Percentiles rank a stretch among this genome's conserved stretches.
Conservation (phyloP, 2,888 invertebrate genomes). For the Branchellion lobata region DNA sequence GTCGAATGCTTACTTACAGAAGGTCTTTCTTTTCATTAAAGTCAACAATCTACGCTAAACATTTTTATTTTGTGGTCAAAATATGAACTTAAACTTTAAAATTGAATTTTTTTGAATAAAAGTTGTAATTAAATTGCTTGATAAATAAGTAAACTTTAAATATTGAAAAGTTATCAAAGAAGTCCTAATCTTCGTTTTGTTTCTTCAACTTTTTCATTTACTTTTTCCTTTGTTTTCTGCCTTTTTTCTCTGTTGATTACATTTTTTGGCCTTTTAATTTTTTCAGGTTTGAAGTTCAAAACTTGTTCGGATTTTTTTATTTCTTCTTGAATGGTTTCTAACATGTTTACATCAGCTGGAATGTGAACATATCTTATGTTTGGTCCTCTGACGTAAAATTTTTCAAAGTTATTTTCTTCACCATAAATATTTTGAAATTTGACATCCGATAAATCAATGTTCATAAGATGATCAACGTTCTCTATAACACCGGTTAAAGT, state of each 20-base stretch:
- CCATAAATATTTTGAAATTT: conserved; percentile 13
- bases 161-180: background rate
- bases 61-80: too few species aligned
- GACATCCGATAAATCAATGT: conserved; percentile 16
- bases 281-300: background rate
- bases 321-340: conserved; percentile 17
- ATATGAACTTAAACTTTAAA: too few species aligned
- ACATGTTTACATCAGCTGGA: conserved; percentile 23
- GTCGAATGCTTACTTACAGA: too few species aligned
- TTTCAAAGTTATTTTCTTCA: conserved; percentile 8
- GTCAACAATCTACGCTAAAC: too few species aligned
- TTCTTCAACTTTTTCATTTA: conserved; percentile 27
- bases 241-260: conserved; percentile 17
- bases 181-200: conserved; percentile 20
- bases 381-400: conserved; percentile 30
- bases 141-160: too few species aligned
- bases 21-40: too few species aligned
- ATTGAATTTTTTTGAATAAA: too few species aligned
- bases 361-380: conserved; percentile 39
- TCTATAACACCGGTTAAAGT: conserved; percentile 1
- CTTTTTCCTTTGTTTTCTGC: conserved; percentile 4
- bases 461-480: conserved; percentile 33
- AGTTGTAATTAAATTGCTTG: too few species aligned
- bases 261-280: conserved; percentile 10
- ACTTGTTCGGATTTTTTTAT: background rate